Base-by-base conservation (phyloP, 2,888 invertebrate genomes). In the Microctonus hyperodae region DNA sequence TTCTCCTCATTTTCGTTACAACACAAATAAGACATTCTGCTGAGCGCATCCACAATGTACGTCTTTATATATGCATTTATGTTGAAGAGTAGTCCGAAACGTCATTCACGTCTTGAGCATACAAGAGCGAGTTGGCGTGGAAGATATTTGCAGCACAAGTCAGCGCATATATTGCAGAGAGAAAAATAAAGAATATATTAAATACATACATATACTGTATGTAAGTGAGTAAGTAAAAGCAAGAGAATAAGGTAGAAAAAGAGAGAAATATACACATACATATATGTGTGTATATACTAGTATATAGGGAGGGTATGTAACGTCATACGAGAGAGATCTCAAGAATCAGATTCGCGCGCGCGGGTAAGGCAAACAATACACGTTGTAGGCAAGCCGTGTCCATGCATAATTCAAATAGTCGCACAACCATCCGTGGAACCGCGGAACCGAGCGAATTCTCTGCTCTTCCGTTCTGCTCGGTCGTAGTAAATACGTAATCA, bases 391-490 rank as follows among this genome's bases (percentile, higher is more conserved):
- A 79, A 81, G 76, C 81, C 82, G 79, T 82, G 83, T 80, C 83
- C 81, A 83, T 83, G 83, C 83, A 83, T 83, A 82, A 83, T 83
- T 83, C 83, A 83, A 79, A 78, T 75, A 79, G 82, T 82, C 82
- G 78, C 81, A 77, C 75, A 78, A 77, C 73, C 77, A 78, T 76
- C 78, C 76, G 77, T 77, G 77, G 75, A 66, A 70, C 65, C 78
- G 77, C 78, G 78, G 78, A 79, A 80, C 78, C 77, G 74, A 78
- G 79, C 76, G 69, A 69, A 70, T 57, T 56, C 55, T 56, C 66
- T 20, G 9, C 51, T 50, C 61, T 56, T 55, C 66, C 61, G 51
- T 61, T 66, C 56, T 44, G 61, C 61, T 61, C 61, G 73, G 78
- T 79, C 75, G 77, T 77, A 75, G 80, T 83, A 83, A 83, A 83